Base-by-base conservation (phyloP, 1,140 invertebrate genomes). In the Drosophila lacteicornis region DNA sequence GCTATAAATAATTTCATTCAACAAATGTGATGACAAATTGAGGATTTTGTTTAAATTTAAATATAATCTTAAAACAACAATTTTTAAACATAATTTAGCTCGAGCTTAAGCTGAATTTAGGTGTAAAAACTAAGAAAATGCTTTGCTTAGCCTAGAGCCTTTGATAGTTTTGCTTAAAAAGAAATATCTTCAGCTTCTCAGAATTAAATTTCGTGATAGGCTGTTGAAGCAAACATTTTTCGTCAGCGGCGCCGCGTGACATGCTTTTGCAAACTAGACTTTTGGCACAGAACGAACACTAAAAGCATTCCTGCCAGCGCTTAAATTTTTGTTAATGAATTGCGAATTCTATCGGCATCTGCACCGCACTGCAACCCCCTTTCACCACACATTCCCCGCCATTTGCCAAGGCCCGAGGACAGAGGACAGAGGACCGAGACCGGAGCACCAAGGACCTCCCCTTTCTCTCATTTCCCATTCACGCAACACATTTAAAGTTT, bases 401-500 rank as follows among this genome's bases (percentile, higher is more conserved):
- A 36, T 11, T 11, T 36, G 33, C 33, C 33, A 36, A 36, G 33
- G 9, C 33, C 33, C 33, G 40, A 42, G 40, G 19, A 40, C 53
- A 3, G 38, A 55, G 19, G 8, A 19, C n/a, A n/a, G n/a, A n/a
- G n/a, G n/a, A n/a, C 33, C 17, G 8, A 55, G 36, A 0, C 19
- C 19, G 19, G 19, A 19, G 19, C 19, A 40, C 30, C 43, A 43
- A 67, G 45, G 60, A 66, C 69, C 69, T 33, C 5, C 30, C 22
- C 38, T 36, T 45, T 36, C 11, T n/a, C 55, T 38, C 49, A 50
- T 46, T 60, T 77, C 5, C 60, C 60, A 66, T 75, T 63, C 51
- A 75, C 58, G 51, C 75, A 79, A 57, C 46, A 70, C 77, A 81
- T 73, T 63, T 82, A 77, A 77, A 81, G 65, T 59, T 77, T 49